Evolutionary conservation across 2,113 vertebrate genomes (phyloP).

Genomic region (Leiothrix lutea): DNA sequence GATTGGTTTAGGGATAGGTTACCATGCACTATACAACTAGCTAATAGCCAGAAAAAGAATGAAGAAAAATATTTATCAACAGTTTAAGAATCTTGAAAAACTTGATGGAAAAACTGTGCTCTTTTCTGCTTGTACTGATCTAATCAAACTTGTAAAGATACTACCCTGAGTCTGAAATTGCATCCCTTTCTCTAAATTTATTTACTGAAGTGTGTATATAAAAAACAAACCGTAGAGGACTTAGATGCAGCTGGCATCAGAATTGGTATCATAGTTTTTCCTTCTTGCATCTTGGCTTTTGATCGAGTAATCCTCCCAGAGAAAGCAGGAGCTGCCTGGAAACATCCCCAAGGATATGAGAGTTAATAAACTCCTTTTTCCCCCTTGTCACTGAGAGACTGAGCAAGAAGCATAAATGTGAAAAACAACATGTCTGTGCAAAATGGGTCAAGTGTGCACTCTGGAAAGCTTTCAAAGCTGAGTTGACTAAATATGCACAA

Average conservation of each 20-base stretch:
- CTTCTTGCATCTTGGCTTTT: slow-evolving; percentile 64
- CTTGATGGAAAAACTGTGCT: background rate
- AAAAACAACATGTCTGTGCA: background rate
- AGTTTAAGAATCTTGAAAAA: background rate
- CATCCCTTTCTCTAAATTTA: background rate
- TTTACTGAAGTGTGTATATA: background rate
- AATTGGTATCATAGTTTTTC: slow-evolving; percentile 23
- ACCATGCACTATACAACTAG: background rate
- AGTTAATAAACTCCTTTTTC: background rate
- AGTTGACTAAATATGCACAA: background rate
- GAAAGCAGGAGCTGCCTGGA: slow-evolving; percentile 51
- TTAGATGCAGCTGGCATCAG: background rate
- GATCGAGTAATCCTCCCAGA: slow-evolving; percentile 72
- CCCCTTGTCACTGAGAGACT: fast-evolving
- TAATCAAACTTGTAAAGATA: background rate
- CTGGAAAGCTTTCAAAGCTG: background rate
- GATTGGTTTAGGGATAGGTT: background rate
- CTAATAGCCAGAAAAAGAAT: background rate
- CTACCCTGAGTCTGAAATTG: background rate
- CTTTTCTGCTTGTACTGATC: background rate
- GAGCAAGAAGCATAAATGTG: background rate
- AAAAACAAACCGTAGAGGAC: background rate
- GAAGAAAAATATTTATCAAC: background rate
- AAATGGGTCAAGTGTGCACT: background rate
- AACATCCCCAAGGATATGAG: background rate